These are phyloP conservation scores for Galeopterus variegatus DNA, from an alignment of 2,113 vertebrate genomes.

Conservation along the genomic window DNA sequence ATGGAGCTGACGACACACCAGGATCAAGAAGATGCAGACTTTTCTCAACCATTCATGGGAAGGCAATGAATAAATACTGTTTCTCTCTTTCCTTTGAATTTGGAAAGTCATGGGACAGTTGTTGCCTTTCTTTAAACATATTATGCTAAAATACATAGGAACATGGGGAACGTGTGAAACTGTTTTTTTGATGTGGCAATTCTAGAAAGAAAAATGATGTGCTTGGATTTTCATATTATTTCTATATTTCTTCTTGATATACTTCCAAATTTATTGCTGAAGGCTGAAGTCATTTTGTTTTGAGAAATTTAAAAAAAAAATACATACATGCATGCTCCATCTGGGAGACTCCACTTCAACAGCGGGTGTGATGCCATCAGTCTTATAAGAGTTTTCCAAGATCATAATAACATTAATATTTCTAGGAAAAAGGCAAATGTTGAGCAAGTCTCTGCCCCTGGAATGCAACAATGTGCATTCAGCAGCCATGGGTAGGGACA, in stretches of 20 bases:
- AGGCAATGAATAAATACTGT: neutral
- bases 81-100: neutral
- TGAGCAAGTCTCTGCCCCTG: neutral
- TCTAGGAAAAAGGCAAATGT: slow-evolving; percentile 58
- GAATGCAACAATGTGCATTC: slow-evolving; percentile 47
- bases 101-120: neutral
- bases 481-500: neutral
- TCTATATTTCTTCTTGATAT: slow-evolving; percentile 8
- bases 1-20: neutral
- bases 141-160: neutral
- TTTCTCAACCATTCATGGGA: neutral
- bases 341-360: neutral
- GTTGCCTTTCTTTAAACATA: neutral
- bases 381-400: neutral
- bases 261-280: neutral
- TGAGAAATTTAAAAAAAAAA: neutral
- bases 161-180: neutral
- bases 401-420: neutral
- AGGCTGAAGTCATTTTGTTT: neutral
- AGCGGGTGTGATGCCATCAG: neutral
- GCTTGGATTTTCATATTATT: slow-evolving; percentile 7
- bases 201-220: slow-evolving; percentile 33
- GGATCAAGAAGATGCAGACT: neutral
- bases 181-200: neutral
- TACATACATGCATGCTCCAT: neutral